Conservation (phyloP, 2,888 invertebrate genomes). For the Xestia ashworthii region DNA sequence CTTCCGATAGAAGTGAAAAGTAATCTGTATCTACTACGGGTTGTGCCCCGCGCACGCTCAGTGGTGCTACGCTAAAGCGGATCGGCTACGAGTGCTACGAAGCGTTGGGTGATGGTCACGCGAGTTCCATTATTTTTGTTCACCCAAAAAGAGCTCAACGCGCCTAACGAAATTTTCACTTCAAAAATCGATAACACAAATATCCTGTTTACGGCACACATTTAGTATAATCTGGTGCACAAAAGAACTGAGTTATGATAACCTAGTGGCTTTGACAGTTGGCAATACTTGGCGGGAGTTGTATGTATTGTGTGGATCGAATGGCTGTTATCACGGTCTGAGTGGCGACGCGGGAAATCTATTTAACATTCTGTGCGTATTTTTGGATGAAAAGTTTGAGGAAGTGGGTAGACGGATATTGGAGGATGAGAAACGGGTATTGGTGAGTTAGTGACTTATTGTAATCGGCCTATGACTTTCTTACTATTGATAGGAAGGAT, state of each 20-base stretch:
- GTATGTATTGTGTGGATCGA: conserved; percentile 54
- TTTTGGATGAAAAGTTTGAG: conserved; percentile 29
- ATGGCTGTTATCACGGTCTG: conserved; percentile 49
- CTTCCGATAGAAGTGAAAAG: no score
- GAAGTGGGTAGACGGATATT: not conserved
- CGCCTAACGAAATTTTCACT: no score
- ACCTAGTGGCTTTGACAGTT: conserved; percentile 72
- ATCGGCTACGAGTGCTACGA: no score
- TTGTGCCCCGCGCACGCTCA: no score
- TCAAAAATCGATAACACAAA: conserved; percentile 1
- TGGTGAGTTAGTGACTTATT: not conserved
- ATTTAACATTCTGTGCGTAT: conserved; percentile 32
- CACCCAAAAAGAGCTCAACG: no score
- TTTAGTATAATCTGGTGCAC: conserved; percentile 69
- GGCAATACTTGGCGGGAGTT: conserved; percentile 60
- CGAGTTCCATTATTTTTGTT: no score
- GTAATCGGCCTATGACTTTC: not conserved
- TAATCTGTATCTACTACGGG: no score
- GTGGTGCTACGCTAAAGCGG: no score
- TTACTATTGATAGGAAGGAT: not conserved
- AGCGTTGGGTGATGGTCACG: no score
- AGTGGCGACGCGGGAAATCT: conserved; percentile 40
- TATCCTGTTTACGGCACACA: conserved; percentile 27
- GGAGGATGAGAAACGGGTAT: conserved; percentile 12
- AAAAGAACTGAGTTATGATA: conserved; percentile 75